Evolutionary conservation across 2,888 invertebrate species (phyloP), one percentile per base, ranked within the genome.

Genomic region (Brachypalpus laphriformis): DNA sequence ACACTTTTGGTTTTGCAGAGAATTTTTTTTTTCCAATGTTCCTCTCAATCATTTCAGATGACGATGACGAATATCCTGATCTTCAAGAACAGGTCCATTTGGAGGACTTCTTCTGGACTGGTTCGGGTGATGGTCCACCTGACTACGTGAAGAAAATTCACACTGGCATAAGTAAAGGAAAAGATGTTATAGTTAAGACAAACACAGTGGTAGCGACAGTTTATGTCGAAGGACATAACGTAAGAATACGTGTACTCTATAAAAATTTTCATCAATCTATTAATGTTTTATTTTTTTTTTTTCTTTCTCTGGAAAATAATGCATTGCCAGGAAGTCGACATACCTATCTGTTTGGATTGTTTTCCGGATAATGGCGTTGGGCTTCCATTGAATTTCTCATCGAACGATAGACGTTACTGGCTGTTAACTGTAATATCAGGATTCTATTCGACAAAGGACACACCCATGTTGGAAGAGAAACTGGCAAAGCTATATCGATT

Each of bases 101-200:
- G 74, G 97, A 97, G 89, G 97, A 97, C 91, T 97, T 97, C 92
- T 96, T 97, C 91, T 97, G 97, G 97, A 96, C 96, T 0, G 97
- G 97, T 0, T 96, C 96, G 0, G 97, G 97, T 0, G 97, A 97
- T 89, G 97, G 96, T 0, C 95, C 95, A 0, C 93, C 94, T 7
- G 93, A 93, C 0, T 92, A 89, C 75, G 87, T 91, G 6, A 91
- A 90, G 87, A 90, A 91, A 72, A 91, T 92, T 9, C 91, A 91
- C 78, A 91, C 94, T 92, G 89, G 93, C 93, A 87, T 94, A 92
- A 88, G 92, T 93, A 51, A 94, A 93, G 74, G 90, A 88, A 82
- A 92, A 89, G 89, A 91, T 88, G 93, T 95, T 7, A 93, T 95
- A 45, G 94, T 94, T 57, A 94, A 94, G 89, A 94, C 94, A 8